Evolutionary conservation across 2,113 vertebrate genomes (phyloP), one percentile per base, ranked within the genome.

Genomic region (Albula goreensis): DNA sequence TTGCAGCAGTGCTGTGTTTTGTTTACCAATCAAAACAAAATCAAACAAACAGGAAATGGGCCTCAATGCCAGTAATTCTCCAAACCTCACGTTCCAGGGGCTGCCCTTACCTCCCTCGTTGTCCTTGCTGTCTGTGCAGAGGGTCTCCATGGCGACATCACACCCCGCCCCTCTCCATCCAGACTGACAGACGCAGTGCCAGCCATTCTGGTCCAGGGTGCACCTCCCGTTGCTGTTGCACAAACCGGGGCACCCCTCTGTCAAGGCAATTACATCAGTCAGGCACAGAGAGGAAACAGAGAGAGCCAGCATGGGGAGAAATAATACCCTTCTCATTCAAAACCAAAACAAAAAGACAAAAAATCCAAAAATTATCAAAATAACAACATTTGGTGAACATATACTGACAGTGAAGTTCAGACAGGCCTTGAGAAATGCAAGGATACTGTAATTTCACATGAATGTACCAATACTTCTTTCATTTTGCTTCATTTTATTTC

Each of bases 101-200:
- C 12, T 9, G 77, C 52, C 84, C 97, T 94, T 93, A 99, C 98
- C 98, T 96, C 98, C 98, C 93, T 99, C 98, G 0, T 99, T 99
- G 95, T 99, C 98, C 94, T 99, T 99, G 93, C 97, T 96, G 41
- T 99, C 98, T 0, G 98, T 96, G 93, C 98, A 99, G 86, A 98
- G 95, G 2, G 98, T 99, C 93, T 99, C 98, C 91, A 98, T 99
- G 87, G 98, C 98, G 25, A 99, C 98, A 0, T 99, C 98, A 82
- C 98, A 99, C 56, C 98, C 98, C 0, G 97, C 97, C 89, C 98
- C 98, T 91, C 98, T 96, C 98, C 98, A 99, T n/a, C 98, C 98
- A 0, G 97, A 96, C 94, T 99, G 98, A 94, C 98, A 99, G 88
- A 99, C 96, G 82, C 98, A 99, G 86, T 98, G 98, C 98, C 98